Evolutionary conservation across 1,140 invertebrate species (phyloP).

Genomic region (Ridgeia piscesae): DNA sequence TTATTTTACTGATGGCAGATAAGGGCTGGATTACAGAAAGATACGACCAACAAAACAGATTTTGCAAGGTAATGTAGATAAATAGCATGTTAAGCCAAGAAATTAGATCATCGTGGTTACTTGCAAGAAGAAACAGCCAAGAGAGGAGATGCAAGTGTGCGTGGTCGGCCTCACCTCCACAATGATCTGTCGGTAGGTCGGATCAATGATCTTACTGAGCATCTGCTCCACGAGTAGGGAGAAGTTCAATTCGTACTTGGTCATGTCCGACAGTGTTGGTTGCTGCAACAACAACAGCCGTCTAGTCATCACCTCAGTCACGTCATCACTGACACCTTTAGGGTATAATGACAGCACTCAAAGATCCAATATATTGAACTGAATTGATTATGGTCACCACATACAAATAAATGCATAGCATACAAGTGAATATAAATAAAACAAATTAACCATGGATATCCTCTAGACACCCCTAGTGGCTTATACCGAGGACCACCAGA

Average conservation of each 20-base stretch:
- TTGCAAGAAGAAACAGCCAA: background rate
- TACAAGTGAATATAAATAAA: no score
- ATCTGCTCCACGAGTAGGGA: conserved; percentile 92
- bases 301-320: background rate
- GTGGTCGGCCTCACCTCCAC: conserved; percentile 69
- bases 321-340: background rate
- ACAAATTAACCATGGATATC: no score
- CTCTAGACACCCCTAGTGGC: no score
- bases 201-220: conserved; percentile 80
- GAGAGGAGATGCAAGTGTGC: background rate
- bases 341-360: background rate
- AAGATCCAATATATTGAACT: background rate
- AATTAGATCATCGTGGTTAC: no score
- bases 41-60: no score
- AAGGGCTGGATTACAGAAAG: no score
- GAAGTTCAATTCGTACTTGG: conserved; percentile 93
- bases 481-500: no score
- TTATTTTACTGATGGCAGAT: no score
- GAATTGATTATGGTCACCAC: no score
- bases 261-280: conserved; percentile 93
- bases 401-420: no score
- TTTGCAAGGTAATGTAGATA: no score
- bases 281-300: conserved; percentile 61
- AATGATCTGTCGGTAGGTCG: conserved; percentile 90
- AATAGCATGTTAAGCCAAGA: no score